Percentiles rank a stretch among this genome's conserved stretches.
Conservation (phyloP, 2,888 invertebrate species). For the Ligdia adustata region DNA sequence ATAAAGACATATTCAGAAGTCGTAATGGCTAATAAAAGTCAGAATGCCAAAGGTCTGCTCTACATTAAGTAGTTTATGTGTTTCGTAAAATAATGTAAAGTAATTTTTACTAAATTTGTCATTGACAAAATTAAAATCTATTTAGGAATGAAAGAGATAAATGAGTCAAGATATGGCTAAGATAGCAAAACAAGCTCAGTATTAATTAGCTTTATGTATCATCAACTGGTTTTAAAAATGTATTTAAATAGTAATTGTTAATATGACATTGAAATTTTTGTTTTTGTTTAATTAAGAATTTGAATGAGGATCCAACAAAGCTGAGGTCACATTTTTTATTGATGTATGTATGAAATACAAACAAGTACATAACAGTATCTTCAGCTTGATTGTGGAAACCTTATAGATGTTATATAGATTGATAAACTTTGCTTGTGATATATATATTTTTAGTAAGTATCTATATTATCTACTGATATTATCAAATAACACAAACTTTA, state of each 20-base stretch:
- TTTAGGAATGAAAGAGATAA: slow-evolving; percentile 9
- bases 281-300: slow-evolving; percentile 5
- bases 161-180: slow-evolving; percentile 1
- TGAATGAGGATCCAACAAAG: slow-evolving; percentile 6
- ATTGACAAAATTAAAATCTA: slow-evolving; percentile 2
- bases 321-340: slow-evolving; percentile 15
- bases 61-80: slow-evolving; percentile 6
- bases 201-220: slow-evolving; percentile 6
- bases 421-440: too few species aligned
- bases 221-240: slow-evolving; percentile 5
- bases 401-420: too few species aligned
- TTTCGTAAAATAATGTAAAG: slow-evolving; percentile 6
- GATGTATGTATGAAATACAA: not conserved
- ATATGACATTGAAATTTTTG: slow-evolving; percentile 18
- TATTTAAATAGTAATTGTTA: slow-evolving; percentile 13
- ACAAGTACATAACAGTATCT: too few species aligned
- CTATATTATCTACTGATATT: too few species aligned
- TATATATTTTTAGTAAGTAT: too few species aligned
- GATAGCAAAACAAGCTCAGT: not conserved
- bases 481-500: too few species aligned
- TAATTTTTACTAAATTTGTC: not conserved
- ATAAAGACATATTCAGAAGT: slow-evolving; percentile 17
- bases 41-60: slow-evolving; percentile 19
- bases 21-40: slow-evolving; percentile 13
- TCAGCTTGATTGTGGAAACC: too few species aligned